Percentiles rank a stretch among this genome's conserved stretches.
These are phyloP conservation scores for Sorex maritimensis DNA, from an alignment of 2,797 vertebrate genomes.

Conservation along the genomic window DNA sequence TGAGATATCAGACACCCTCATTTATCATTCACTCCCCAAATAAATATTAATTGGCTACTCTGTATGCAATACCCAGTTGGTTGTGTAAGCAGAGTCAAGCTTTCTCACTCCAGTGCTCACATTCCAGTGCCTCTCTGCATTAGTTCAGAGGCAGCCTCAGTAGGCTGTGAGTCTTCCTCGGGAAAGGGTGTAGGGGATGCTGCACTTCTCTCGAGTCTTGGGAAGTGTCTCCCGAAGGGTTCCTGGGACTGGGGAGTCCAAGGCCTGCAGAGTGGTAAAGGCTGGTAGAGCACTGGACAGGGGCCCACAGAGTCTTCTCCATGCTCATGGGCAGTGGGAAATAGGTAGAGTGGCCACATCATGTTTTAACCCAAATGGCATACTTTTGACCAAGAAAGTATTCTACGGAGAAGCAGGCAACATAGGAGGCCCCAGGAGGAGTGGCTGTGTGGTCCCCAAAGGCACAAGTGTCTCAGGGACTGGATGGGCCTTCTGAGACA, in stretches of 20 bases:
- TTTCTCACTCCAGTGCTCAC: not conserved
- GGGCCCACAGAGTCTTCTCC: not conserved
- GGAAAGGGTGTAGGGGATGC: no score
- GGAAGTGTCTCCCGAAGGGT: not conserved
- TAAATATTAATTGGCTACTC: not conserved
- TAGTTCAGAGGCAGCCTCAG: no score
- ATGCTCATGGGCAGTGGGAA: not conserved
- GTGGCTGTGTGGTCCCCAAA: not conserved
- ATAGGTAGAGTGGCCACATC: not conserved
- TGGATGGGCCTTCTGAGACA: not conserved
- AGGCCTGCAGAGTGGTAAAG: not conserved
- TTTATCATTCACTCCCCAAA: slow-evolving; percentile 11
- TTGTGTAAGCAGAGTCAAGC: not conserved
- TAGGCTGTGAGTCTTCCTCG: not conserved
- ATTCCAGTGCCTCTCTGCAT: no score
- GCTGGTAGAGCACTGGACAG: not conserved
- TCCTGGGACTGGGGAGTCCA: not conserved
- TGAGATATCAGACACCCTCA: not conserved
- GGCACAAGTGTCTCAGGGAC: not conserved
- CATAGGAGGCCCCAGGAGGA: not conserved
- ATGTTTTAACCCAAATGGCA: not conserved
- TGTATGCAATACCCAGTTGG: not conserved
- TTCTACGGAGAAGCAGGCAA: not conserved
- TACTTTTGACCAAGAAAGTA: not conserved
- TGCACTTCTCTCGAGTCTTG: not conserved